A percentile compares a stretch with the other conserved stretches of the same genome.
Evolutionary conservation across 1,140 invertebrate genomes (phyloP).

Genomic region (Pogonognathellus flavescens): DNA sequence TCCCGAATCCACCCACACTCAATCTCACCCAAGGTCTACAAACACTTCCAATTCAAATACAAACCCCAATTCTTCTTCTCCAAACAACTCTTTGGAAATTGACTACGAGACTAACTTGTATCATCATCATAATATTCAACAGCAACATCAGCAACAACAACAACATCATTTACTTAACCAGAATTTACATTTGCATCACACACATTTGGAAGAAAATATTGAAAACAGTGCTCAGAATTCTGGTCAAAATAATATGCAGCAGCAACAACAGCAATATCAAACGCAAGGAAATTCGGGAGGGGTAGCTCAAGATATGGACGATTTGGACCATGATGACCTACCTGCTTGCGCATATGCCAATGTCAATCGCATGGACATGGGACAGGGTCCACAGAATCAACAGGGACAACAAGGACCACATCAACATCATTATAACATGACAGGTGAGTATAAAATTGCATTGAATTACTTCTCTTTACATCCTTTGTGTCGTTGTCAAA

Average conservation of each 20-base stretch:
- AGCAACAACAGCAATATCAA: slow-evolving; percentile 44
- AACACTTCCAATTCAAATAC: neutral
- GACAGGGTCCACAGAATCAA: neutral
- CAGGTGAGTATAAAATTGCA: slow-evolving; percentile 4
- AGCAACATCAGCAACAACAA: slow-evolving; percentile 43
- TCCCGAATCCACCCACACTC: slow-evolving; percentile 31
- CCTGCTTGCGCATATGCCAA: slow-evolving; percentile 63
- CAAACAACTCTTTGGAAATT: neutral
- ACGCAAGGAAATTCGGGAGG: neutral
- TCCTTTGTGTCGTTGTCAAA: neutral
- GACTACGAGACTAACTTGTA: slow-evolving; percentile 43
- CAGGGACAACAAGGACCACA: slow-evolving; percentile 4
- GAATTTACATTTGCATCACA: neutral
- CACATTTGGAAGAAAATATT: slow-evolving; percentile 41
- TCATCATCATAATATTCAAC: slow-evolving; percentile 35
- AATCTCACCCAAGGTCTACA: slow-evolving; percentile 28
- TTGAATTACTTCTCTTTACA: neutral
- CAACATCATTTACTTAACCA: slow-evolving; percentile 10
- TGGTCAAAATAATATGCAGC: slow-evolving; percentile 1
- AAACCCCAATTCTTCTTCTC: slow-evolving; percentile 9
- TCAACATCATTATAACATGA: slow-evolving; percentile 42
- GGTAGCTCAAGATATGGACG: slow-evolving; percentile 45
- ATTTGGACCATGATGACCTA: slow-evolving; percentile 59
- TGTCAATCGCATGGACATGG: slow-evolving; percentile 28
- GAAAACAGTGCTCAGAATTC: neutral